Conservation (phyloP, 2,113 vertebrate species). For the Edolisoma coerulescens region DNA sequence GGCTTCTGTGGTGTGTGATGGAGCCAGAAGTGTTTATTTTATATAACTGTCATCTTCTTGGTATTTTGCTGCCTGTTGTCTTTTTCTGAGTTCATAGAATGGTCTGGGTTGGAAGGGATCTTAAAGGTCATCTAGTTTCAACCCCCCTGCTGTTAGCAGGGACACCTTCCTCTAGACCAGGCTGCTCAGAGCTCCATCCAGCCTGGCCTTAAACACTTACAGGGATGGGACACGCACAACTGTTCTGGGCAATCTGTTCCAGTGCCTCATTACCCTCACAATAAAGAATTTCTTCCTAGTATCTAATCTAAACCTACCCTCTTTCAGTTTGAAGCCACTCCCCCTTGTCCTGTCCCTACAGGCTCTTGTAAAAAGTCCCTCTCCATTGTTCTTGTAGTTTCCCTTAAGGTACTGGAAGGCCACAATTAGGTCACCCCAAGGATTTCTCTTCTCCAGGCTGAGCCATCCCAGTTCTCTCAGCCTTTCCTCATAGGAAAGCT, state of each 20-base stretch:
- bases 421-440: rapidly evolving
- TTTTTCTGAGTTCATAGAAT: neutral
- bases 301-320: neutral
- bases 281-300: neutral
- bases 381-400: rapidly evolving
- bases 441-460: neutral
- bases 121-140: neutral
- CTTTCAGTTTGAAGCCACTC: neutral
- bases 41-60: neutral
- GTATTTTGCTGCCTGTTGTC: neutral
- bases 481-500: neutral
- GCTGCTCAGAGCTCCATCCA: neutral
- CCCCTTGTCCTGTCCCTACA: neutral
- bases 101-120: neutral
- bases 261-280: neutral
- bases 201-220: rapidly evolving
- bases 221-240: neutral
- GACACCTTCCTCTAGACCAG: neutral
- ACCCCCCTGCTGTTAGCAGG: neutral
- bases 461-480: neutral
- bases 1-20: neutral
- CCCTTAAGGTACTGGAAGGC: neutral
- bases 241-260: neutral
- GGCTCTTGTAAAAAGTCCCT: neutral
- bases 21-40: neutral